These are phyloP conservation scores for Mimachlamys varia DNA, from an alignment of 2,888 invertebrate species.

Conservation along the genomic window DNA sequence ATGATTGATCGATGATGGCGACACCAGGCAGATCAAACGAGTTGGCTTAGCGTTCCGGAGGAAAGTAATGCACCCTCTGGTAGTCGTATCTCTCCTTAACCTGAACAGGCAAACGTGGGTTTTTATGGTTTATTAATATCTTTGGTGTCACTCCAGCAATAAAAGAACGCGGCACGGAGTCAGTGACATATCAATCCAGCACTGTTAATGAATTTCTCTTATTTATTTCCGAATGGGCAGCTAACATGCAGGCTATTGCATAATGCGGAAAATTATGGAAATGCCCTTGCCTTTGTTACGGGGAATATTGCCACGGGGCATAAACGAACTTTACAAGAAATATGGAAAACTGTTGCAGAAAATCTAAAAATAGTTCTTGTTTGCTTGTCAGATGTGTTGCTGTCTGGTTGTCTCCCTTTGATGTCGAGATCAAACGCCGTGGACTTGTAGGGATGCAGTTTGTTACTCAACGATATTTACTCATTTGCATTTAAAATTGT, in stretches of 20 bases:
- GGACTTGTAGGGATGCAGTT: background rate
- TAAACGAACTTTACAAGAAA: background rate
- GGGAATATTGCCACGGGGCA: background rate
- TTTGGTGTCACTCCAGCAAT: background rate
- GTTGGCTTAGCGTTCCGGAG: background rate
- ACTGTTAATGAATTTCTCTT: background rate
- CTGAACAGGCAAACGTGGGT: background rate
- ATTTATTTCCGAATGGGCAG: background rate
- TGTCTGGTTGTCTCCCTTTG: background rate
- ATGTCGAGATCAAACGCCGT: background rate
- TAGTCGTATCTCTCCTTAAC: background rate
- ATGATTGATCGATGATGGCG: background rate
- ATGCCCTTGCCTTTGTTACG: background rate
- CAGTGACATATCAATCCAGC: background rate
- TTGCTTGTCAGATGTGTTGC: background rate
- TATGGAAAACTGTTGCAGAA: background rate
- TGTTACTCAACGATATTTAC: background rate
- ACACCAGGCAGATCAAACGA: background rate
- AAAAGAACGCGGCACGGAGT: background rate
- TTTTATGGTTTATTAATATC: background rate
- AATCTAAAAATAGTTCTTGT: background rate
- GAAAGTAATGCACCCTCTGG: background rate
- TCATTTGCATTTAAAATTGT: background rate
- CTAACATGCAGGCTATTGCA: background rate
- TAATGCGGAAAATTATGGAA: slow-evolving; percentile 1